Percentiles rank a stretch among this genome's conserved stretches.
phyloP scores from a whole-genome alignment of 2,797 vertebrate species.

The Arrhamphus sclerolepis region DNA sequence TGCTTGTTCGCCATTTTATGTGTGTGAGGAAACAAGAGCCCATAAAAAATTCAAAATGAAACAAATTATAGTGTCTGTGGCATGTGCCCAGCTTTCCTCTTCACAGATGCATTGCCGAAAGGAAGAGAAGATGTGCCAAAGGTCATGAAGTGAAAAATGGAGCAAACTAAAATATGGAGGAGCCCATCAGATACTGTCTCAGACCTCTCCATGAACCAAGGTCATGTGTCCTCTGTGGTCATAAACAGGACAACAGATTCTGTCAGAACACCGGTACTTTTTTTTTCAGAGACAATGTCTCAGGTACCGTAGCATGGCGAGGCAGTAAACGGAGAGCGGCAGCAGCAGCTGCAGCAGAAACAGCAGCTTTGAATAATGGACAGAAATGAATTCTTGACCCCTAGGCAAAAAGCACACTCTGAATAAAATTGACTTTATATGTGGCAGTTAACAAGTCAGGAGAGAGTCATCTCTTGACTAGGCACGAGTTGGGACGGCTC shows the following conservation, averaged over 20 bases:
- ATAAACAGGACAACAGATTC: slow-evolving; percentile 33
- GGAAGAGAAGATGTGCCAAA: background rate
- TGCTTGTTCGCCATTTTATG: too few relatives aligned
- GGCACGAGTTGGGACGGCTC: slow-evolving; percentile 52
- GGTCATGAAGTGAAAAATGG: slow-evolving; percentile 2
- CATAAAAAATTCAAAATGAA: too few relatives aligned
- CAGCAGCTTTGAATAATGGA: slow-evolving; percentile 43
- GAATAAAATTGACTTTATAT: slow-evolving; percentile 57
- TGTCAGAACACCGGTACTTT: slow-evolving; percentile 34
- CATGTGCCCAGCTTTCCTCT: background rate
- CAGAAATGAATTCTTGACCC: slow-evolving; percentile 51
- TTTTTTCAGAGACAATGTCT: slow-evolving; percentile 41
- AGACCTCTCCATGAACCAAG: slow-evolving; percentile 1
- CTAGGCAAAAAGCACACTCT: slow-evolving; percentile 32
- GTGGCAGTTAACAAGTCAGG: slow-evolving; percentile 69
- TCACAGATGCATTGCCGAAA: background rate
- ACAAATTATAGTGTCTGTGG: too few relatives aligned
- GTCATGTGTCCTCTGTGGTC: slow-evolving; percentile 30
- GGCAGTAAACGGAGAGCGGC: slow-evolving; percentile 24
- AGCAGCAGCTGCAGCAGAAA: slow-evolving; percentile 16
- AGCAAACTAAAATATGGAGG: slow-evolving; percentile 6
- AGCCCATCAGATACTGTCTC: slow-evolving; percentile 3
- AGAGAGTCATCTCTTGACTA: slow-evolving; percentile 56
- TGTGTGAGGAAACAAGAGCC: background rate
- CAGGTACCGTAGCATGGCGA: slow-evolving; percentile 15